Conservation (phyloP, 2,113 vertebrate genomes). For the Oncorhynchus tshawytscha region DNA sequence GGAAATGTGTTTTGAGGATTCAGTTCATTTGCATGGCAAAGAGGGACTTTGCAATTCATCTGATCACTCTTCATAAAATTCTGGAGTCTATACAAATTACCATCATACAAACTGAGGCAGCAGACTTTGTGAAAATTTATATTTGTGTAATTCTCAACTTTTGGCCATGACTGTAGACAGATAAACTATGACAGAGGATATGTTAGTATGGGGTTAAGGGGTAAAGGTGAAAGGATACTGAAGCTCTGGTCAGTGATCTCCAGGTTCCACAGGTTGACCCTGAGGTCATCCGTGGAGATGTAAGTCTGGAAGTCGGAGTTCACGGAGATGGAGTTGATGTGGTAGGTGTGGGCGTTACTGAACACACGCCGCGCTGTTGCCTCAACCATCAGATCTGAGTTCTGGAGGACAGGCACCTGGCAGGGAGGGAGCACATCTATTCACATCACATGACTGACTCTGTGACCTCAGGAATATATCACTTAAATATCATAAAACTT, state of each 20-base stretch:
- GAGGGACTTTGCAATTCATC: too few species aligned
- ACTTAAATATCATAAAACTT: too few species aligned
- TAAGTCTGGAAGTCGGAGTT: constrained; percentile 96
- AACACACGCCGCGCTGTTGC: constrained; percentile 89
- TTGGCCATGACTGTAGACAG: too few species aligned
- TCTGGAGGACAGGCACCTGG: constrained; percentile 90
- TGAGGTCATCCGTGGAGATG: constrained; percentile 94
- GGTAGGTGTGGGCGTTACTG: constrained; percentile 94
- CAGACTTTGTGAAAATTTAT: too few species aligned
- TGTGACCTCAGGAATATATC: too few species aligned
- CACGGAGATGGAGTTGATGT: constrained; percentile 98
- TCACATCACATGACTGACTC: too few species aligned
- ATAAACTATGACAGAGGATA: not conserved
- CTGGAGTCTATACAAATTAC: too few species aligned
- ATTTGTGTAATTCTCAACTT: too few species aligned
- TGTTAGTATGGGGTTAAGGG: not conserved
- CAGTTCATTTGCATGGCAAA: too few species aligned
- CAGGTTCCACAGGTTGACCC: constrained; percentile 96
- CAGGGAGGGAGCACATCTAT: not conserved
- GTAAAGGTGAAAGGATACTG: constrained; percentile 85
- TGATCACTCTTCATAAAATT: too few species aligned
- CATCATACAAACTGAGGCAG: too few species aligned
- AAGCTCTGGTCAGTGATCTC: constrained; percentile 97
- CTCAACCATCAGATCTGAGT: constrained; percentile 97
- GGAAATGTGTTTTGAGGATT: too few species aligned